Conservation (phyloP, 1,140 invertebrate genomes). For the Prorops nasuta region DNA sequence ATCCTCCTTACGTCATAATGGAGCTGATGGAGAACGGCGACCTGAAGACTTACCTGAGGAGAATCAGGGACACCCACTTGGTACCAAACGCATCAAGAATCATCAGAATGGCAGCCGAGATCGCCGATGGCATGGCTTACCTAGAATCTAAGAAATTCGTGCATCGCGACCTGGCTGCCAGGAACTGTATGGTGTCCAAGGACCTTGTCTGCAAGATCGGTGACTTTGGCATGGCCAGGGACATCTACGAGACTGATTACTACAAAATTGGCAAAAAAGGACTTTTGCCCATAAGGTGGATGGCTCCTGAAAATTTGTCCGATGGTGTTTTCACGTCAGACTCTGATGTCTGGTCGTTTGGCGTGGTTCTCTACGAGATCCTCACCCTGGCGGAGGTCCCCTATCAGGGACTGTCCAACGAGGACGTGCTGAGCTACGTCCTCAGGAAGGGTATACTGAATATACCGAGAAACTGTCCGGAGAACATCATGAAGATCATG, state of each 20-base stretch:
- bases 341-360: slow-evolving; percentile 77
- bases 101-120: slow-evolving; percentile 70
- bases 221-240: slow-evolving; percentile 70
- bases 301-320: slow-evolving; percentile 72
- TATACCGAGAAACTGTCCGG: slow-evolving; percentile 57
- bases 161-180: slow-evolving; percentile 75
- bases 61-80: slow-evolving; percentile 37
- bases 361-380: slow-evolving; percentile 78
- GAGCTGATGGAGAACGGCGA: slow-evolving; percentile 76
- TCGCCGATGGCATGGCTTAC: slow-evolving; percentile 81
- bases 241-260: slow-evolving; percentile 76
- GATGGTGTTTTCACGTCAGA: slow-evolving; percentile 73
- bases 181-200: slow-evolving; percentile 76
- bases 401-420: slow-evolving; percentile 67
- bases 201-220: slow-evolving; percentile 72
- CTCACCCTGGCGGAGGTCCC: slow-evolving; percentile 72
- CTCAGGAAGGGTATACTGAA: slow-evolving; percentile 64
- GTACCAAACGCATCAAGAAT: slow-evolving; percentile 49
- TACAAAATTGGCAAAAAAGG: slow-evolving; percentile 68
- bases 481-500: slow-evolving; percentile 52
- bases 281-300: slow-evolving; percentile 71
- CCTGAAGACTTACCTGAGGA: slow-evolving; percentile 66
- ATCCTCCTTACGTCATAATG: slow-evolving; percentile 72
- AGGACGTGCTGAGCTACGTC: slow-evolving; percentile 68
- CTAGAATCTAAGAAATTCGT: slow-evolving; percentile 70